Evolutionary conservation across 2,113 vertebrate species (phyloP).

Genomic region (Salvelinus namaycush): DNA sequence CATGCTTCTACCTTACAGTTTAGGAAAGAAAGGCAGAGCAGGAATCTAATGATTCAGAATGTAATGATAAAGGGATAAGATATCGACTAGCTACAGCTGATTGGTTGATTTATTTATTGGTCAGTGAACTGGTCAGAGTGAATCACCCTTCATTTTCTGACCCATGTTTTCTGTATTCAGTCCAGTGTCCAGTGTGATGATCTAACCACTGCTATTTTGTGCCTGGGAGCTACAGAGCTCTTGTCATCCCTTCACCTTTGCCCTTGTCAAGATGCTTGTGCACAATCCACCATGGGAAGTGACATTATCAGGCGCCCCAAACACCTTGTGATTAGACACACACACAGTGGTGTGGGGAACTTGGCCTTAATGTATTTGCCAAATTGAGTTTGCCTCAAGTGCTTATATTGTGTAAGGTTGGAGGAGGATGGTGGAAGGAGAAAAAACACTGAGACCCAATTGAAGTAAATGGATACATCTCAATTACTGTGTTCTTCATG

Average conservation of each 20-base stretch:
- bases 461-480: slow-evolving; percentile 28
- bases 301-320: neutral
- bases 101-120: neutral
- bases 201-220: neutral
- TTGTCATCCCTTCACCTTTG: slow-evolving; percentile 6
- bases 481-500: slow-evolving; percentile 14
- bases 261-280: slow-evolving; percentile 14
- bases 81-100: neutral
- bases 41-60: slow-evolving; percentile 9
- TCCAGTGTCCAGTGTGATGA: neutral
- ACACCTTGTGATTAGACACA: neutral
- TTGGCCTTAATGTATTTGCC: neutral
- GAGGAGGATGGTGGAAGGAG: neutral
- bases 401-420: slow-evolving; percentile 5
- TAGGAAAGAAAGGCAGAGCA: neutral
- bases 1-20: neutral
- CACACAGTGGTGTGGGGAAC: neutral
- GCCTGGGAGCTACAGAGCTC: neutral
- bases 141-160: neutral
- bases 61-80: neutral
- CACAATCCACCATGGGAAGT: neutral
- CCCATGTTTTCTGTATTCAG: neutral
- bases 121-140: neutral
- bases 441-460: neutral
- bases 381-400: slow-evolving; percentile 20